A percentile compares a stretch with the other conserved stretches of the same genome.
Conservation (phyloP, 2,888 invertebrate genomes). For the Corythucha ciliata region DNA sequence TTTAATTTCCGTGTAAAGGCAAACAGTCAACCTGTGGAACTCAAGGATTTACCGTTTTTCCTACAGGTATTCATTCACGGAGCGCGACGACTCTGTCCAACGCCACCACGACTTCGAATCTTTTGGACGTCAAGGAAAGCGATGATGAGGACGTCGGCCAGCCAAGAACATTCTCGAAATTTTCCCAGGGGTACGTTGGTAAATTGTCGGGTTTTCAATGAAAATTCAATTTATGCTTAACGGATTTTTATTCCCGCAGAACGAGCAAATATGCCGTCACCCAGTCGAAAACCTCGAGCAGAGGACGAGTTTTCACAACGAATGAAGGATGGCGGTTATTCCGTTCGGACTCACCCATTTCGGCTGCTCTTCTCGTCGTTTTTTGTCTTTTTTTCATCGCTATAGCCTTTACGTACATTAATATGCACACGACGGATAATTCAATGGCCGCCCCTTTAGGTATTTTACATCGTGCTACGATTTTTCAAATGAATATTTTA, state of each 20-base stretch:
- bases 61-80: conserved; percentile 51
- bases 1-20: no score
- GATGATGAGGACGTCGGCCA: conserved; percentile 33
- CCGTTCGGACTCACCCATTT: conserved; percentile 24
- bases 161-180: conserved; percentile 24
- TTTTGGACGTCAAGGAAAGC: conserved; percentile 33
- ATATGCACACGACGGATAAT: conserved; percentile 22
- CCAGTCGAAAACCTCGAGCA: no score
- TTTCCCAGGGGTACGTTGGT: conserved; percentile 20
- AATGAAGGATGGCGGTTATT: neutral
- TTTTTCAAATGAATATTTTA: neutral
- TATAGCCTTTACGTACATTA: conserved; percentile 26
- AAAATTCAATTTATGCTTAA: no score
- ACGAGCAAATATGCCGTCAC: no score
- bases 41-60: no score
- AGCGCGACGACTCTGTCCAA: neutral
- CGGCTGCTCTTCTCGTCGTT: conserved; percentile 21
- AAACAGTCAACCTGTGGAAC: no score
- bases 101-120: neutral
- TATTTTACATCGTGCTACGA: no score
- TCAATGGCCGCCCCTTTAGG: conserved; percentile 8
- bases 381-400: conserved; percentile 24
- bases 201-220: no score
- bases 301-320: neutral
- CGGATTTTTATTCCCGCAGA: no score